Conservation (phyloP, 2,888 invertebrate genomes). For the Axea sp. region DNA sequence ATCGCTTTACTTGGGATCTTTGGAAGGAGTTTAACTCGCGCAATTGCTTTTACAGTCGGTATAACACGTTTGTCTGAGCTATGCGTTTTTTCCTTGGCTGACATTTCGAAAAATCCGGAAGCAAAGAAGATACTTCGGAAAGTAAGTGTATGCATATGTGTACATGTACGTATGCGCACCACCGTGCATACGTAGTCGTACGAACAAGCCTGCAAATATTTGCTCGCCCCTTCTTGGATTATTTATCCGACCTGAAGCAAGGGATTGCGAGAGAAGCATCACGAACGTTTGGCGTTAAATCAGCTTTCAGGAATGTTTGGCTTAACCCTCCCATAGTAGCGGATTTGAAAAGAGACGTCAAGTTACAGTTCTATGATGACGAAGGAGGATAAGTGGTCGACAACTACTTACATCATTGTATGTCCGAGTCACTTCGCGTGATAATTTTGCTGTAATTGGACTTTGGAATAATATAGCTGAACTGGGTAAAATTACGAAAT, state of each 20-base stretch:
- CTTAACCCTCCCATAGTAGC: constrained; percentile 42
- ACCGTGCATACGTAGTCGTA: constrained; percentile 10
- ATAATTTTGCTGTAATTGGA: constrained; percentile 26
- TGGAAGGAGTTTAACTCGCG: constrained; percentile 18
- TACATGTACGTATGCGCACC: constrained; percentile 5
- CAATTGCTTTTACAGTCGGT: constrained; percentile 27
- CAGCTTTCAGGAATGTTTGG: constrained; percentile 52
- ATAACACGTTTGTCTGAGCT: constrained; percentile 39
- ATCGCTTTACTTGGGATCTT: constrained; percentile 11
- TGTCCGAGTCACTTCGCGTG: constrained; percentile 22
- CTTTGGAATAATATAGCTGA: too few species aligned
- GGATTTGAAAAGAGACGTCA: constrained; percentile 42
- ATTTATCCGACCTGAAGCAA: constrained; percentile 67
- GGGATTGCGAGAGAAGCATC: constrained; percentile 62
- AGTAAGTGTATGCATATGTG: not conserved
- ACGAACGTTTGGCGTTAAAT: constrained; percentile 57
- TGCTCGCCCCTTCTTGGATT: constrained; percentile 67
- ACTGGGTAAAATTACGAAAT: too few species aligned
- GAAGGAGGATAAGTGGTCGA: constrained; percentile 19
- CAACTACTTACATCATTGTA: constrained; percentile 29
- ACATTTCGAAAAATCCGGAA: constrained; percentile 52
- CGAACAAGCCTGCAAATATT: constrained; percentile 66
- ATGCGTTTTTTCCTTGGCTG: constrained; percentile 37
- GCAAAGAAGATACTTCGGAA: constrained; percentile 33
- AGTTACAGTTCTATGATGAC: constrained; percentile 9